These are phyloP conservation scores for Cephonodes hylas DNA, from an alignment of 2,888 invertebrate species.

Conservation along the genomic window DNA sequence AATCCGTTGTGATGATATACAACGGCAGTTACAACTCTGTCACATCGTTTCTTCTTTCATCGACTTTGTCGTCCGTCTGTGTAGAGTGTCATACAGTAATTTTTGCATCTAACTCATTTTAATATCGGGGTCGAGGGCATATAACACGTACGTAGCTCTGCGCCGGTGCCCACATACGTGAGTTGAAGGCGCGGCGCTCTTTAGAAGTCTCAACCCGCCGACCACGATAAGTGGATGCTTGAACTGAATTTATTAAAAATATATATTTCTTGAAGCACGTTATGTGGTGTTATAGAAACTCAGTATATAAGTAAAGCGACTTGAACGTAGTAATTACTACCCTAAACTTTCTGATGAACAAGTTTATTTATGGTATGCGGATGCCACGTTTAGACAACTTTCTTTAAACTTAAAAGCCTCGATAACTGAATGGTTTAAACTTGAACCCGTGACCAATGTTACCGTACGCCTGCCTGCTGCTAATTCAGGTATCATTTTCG, in stretches of 20 bases:
- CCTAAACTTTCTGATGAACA: too few species aligned
- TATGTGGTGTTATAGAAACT: not conserved
- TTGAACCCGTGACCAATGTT: too few species aligned
- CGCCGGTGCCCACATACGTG: not conserved
- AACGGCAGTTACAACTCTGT: not conserved
- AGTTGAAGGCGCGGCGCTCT: not conserved
- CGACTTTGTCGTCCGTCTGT: not conserved
- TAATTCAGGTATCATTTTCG: too few species aligned
- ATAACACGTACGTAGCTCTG: not conserved
- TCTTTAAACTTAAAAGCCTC: too few species aligned
- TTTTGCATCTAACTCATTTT: not conserved
- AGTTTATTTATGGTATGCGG: too few species aligned
- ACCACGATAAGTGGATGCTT: not conserved
- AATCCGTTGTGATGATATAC: not conserved
- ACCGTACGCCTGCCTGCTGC: too few species aligned
- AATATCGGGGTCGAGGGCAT: not conserved
- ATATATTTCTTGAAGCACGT: not conserved
- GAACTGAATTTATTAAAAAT: not conserved
- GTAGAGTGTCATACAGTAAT: not conserved
- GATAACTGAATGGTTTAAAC: too few species aligned
- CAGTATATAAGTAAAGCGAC: too few species aligned
- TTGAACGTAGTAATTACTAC: too few species aligned
- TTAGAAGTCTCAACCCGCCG: not conserved
- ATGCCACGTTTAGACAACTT: too few species aligned
- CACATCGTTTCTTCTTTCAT: too few species aligned